Conservation (phyloP, 2,797 vertebrate species). For the Esox masquinongy region DNA sequence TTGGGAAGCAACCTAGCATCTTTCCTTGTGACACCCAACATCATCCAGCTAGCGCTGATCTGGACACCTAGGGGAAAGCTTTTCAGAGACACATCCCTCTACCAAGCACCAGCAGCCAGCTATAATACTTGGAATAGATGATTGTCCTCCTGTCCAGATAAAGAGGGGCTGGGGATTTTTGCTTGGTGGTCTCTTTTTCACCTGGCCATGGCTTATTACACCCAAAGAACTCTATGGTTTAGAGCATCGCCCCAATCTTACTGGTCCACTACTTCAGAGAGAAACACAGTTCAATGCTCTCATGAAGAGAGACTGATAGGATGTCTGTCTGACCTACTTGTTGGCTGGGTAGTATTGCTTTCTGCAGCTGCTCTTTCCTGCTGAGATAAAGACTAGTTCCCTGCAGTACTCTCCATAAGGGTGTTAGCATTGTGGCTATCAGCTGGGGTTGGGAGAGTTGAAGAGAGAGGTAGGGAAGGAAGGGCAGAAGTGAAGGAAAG, state of each 20-base stretch:
- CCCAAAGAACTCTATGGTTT: constrained; percentile 27
- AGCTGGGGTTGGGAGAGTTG: constrained; percentile 20
- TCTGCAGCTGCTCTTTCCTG: constrained; percentile 47
- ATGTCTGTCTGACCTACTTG: constrained; percentile 11
- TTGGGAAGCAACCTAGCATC: neutral
- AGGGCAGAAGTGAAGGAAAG: neutral
- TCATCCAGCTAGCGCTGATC: neutral
- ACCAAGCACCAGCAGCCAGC: neutral
- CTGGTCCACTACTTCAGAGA: neutral
- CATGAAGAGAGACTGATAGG: constrained; percentile 3
- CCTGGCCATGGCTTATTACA: constrained; percentile 20
- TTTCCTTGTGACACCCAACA: neutral
- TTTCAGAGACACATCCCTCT: constrained; percentile 9
- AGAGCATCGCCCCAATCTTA: constrained; percentile 34
- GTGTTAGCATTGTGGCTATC: constrained; percentile 39
- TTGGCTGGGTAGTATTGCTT: neutral
- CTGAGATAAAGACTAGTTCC: constrained; percentile 51
- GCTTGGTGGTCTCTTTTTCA: constrained; percentile 15
- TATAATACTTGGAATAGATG: neutral
- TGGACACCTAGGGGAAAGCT: neutral
- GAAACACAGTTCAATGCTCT: neutral
- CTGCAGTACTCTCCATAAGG: constrained; percentile 31
- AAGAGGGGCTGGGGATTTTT: neutral
- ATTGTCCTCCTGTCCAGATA: neutral
- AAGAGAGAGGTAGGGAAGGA: neutral